Evolutionary conservation across 2,888 invertebrate genomes (phyloP), one percentile per base, ranked within the genome.

Genomic region (Drosophila subsilvestris): DNA sequence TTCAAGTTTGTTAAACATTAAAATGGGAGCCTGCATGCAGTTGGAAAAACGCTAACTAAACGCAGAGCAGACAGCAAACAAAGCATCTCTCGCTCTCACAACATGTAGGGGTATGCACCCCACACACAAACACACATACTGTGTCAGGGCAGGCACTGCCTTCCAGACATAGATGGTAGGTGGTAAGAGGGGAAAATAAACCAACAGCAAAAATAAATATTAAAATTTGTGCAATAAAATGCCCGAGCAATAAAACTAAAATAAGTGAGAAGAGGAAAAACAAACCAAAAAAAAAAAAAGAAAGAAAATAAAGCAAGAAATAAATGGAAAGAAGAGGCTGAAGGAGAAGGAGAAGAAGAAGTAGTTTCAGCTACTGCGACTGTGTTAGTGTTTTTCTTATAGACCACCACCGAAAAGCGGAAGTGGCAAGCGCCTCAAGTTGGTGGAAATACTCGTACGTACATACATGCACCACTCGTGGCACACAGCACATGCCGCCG

Each of bases 141-240:
- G 43, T 63, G 45, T 44, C n/a, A 50, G n/a, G 27, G 44, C 49
- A 60, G 49, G 61, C 53, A 22, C 22, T 59, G 60, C 70, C 74
- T 45, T 44, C 25, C 49, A 61, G 84, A 65, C 68, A 65, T 54
- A 74, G 37, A 14, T 37, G 37, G 14, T 6, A 3, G 27, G 9
- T 37, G 37, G 14, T 6, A 3, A 9, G 9, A 27, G 74, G 69
- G 63, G 60, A 85, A 79, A 85, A 77, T 55, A 79, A 86, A 78
- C 67, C 70, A 74, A 74, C 57, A 73, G 68, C 57, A 71, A 86
- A 83, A 88, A 82, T 72, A 87, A 87, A 86, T 83, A 88, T 88
- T 83, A 83, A 78, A 83, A 86, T 86, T 80, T 79, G 63, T 78
- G 78, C 69, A 85, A 81, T 77, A 87, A 85, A 85, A 86, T 84